Evolutionary conservation across 2,888 invertebrate species (phyloP), one percentile per base, ranked within the genome.

Genomic region (Acheta domesticus): DNA sequence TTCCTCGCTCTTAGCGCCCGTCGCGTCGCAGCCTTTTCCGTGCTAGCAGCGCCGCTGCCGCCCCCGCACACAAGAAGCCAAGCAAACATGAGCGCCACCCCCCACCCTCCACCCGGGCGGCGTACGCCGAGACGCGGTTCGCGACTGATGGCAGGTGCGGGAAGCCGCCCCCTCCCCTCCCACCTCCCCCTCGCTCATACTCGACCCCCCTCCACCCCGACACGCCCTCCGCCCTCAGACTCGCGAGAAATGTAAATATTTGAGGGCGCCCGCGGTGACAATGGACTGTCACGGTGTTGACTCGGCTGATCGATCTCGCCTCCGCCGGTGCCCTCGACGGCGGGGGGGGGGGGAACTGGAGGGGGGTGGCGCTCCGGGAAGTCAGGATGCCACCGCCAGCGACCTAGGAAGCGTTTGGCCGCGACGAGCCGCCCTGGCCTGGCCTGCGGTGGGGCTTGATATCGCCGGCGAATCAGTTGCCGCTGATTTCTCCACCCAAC

Each of bases 181-280:
- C 16, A 11, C 11, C 3, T 5, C 62, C 14, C 62, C 62, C 62
- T 12, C n/a, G 62, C 16, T 62, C 14, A 19, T 62, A 3, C 16
- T 62, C 62, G 62, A 62, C 62, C 62, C 62, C 62, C 14, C 62
- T 2, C 16, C 62, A 0, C 4, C 62, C 14, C 62, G 14, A 12
- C 62, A 5, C 62, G n/a, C n/a, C 62, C n/a, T 62, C 12, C 14
- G n/a, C 62, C 62, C 16, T 62, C 62, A 62, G 62, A 62, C 62
- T 62, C 62, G 62, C 62, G 62, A 62, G 62, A 62, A 62, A 62
- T 62, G 62, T 62, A 62, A 62, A 62, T 62, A 62, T 62, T 62
- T 62, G 16, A 62, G 62, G 62, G 62, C 14, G n/a, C 62, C 62
- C 62, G 62, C 62, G 62, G 62, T 62, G 62, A 62, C 62, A 62